phyloP scores from a whole-genome alignment of 2,797 vertebrate species.

The Orientallactaga sibirica region DNA sequence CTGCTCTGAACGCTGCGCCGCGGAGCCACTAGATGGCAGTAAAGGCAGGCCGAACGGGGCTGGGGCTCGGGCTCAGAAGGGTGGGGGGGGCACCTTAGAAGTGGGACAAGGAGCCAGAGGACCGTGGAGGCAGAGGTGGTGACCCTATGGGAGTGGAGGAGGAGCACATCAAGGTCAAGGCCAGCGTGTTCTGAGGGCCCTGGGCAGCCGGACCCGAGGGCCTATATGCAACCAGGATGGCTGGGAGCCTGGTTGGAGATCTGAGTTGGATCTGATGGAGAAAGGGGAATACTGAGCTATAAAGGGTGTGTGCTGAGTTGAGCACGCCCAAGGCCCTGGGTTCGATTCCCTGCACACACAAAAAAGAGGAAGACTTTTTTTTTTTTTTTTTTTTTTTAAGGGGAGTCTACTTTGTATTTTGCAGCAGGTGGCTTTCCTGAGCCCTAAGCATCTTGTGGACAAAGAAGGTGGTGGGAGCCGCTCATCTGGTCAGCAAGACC shows the following conservation, averaged over 20 bases:
- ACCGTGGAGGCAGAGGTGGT: accelerated
- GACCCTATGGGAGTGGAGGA: not conserved
- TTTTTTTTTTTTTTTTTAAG: not conserved
- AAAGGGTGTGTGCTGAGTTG: not conserved
- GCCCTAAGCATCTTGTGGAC: too few relatives aligned
- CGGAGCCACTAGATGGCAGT: slow-evolving; percentile 87
- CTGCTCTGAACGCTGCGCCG: not conserved
- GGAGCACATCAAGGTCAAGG: accelerated
- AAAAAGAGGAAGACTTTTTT: too few relatives aligned
- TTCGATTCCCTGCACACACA: not conserved
- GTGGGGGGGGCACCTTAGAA: not conserved
- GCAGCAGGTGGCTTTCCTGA: not conserved
- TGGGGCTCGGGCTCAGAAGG: too few relatives aligned
- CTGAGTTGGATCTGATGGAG: not conserved
- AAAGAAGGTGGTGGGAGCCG: not conserved
- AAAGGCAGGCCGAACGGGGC: slow-evolving; percentile 78
- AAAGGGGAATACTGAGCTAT: too few relatives aligned
- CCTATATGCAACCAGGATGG: not conserved
- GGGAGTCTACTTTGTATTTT: not conserved
- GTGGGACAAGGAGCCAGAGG: not conserved
- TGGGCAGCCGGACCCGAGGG: not conserved
- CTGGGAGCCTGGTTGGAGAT: not conserved
- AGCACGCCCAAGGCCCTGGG: not conserved
- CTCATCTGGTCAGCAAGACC: accelerated
- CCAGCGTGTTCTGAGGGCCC: not conserved